A percentile compares a stretch with the other conserved stretches of the same genome.
phyloP scores from a whole-genome alignment of 2,888 invertebrate genomes.

The Oligia strigilis region DNA sequence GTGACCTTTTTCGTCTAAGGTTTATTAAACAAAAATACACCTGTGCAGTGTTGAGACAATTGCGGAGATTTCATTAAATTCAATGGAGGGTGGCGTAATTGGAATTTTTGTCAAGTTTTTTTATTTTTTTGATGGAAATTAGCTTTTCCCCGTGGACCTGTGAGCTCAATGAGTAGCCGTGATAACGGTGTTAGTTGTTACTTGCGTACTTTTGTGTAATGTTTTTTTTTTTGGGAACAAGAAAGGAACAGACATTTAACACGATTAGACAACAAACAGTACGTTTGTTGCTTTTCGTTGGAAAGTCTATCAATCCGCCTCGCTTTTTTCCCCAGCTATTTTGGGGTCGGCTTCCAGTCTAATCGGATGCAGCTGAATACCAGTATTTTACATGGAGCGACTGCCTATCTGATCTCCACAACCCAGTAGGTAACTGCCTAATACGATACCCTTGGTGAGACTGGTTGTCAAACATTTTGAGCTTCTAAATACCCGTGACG shows the following conservation, averaged over 20 bases:
- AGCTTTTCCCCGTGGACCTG: conserved; percentile 59
- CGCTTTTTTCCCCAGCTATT: neutral
- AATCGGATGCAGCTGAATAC: neutral
- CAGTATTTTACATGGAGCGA: neutral
- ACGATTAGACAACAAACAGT: conserved; percentile 2
- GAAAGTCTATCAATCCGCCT: neutral
- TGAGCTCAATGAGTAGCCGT: conserved; percentile 30
- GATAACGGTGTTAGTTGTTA: conserved; percentile 53
- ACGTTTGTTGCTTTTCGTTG: neutral
- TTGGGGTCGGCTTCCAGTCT: neutral
- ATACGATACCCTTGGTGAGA: too few relatives aligned
- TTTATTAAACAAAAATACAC: conserved; percentile 86
- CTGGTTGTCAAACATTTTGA: too few relatives aligned
- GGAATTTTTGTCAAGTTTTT: conserved; percentile 71
- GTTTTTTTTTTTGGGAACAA: conserved; percentile 22
- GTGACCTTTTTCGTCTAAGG: conserved; percentile 79
- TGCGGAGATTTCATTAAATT: conserved; percentile 82
- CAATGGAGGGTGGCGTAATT: conserved; percentile 78
- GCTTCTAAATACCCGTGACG: too few relatives aligned
- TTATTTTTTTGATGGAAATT: conserved; percentile 66
- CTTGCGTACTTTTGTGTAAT: conserved; percentile 36
- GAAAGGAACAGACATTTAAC: conserved; percentile 10
- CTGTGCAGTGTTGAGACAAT: conserved; percentile 80
- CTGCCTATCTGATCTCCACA: neutral
- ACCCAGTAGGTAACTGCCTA: too few relatives aligned